Conservation (phyloP, 2,888 invertebrate species). For the Thymelicus lineola region DNA sequence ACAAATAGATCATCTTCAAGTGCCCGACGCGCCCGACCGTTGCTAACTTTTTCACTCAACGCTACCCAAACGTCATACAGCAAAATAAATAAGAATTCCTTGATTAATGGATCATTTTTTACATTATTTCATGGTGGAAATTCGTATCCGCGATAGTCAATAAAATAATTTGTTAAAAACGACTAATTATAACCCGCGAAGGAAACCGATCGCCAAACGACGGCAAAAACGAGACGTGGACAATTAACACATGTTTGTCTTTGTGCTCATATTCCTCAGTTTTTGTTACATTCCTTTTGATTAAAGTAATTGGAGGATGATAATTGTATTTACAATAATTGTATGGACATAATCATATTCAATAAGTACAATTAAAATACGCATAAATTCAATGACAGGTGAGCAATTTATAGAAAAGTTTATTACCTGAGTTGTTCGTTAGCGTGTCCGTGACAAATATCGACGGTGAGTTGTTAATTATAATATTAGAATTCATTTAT, state of each 20-base stretch:
- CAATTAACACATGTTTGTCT: constrained; percentile 21
- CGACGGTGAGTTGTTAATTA: constrained; percentile 44
- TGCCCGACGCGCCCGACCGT: constrained; percentile 43
- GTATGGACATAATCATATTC: constrained; percentile 21
- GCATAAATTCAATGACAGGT: constrained; percentile 31
- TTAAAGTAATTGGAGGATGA: constrained; percentile 14
- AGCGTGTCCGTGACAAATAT: constrained; percentile 46
- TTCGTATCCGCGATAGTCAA: constrained; percentile 25
- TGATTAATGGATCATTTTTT: background rate
- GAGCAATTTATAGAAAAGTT: constrained; percentile 42
- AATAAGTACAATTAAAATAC: constrained; percentile 32
- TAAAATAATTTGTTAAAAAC: constrained; percentile 33
- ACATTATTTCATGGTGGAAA: constrained; percentile 5
- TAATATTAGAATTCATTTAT: constrained; percentile 49
- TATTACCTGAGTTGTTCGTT: constrained; percentile 53
- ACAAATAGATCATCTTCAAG: constrained; percentile 49
- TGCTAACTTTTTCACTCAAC: constrained; percentile 61
- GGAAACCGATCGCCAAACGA: constrained; percentile 28
- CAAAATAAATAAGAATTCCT: constrained; percentile 18
- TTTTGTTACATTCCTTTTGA: constrained; percentile 16
- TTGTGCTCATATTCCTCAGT: constrained; percentile 16
- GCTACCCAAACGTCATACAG: constrained; percentile 43
- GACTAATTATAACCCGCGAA: constrained; percentile 20
- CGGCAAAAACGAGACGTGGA: constrained; percentile 23
- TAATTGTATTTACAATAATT: constrained; percentile 31